Percentiles rank a stretch among this genome's conserved stretches.
These are phyloP conservation scores for Bombus terrestris DNA, from an alignment of 1,140 invertebrate species.

Conservation along the genomic window DNA sequence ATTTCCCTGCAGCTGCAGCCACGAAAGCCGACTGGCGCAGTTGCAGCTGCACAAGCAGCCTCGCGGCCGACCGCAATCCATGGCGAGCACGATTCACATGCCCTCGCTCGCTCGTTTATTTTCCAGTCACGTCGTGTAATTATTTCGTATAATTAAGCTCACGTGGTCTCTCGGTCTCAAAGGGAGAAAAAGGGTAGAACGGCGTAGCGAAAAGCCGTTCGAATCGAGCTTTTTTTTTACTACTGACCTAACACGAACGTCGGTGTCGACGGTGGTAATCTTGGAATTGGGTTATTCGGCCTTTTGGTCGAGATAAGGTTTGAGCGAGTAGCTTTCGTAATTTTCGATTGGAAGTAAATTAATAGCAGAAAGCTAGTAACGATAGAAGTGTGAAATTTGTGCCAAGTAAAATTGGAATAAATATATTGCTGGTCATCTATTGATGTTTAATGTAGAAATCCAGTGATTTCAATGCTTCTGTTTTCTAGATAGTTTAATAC, in stretches of 20 bases:
- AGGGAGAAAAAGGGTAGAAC: background rate
- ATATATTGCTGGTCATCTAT: too few relatives aligned
- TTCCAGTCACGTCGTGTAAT: constrained; percentile 53
- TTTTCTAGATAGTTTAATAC: too few relatives aligned
- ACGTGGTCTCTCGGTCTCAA: constrained; percentile 15
- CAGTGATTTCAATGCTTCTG: too few relatives aligned
- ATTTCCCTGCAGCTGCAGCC: constrained; percentile 33
- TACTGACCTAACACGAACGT: background rate
- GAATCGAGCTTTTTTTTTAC: background rate
- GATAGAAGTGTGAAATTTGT: too few relatives aligned
- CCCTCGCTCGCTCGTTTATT: constrained; percentile 45
- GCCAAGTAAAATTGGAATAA: too few relatives aligned
- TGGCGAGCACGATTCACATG: constrained; percentile 58
- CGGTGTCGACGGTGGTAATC: background rate
- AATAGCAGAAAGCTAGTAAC: background rate
- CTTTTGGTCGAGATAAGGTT: background rate
- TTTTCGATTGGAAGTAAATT: background rate
- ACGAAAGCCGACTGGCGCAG: constrained; percentile 22
- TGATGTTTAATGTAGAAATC: too few relatives aligned
- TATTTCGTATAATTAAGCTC: constrained; percentile 71
- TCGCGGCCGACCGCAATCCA: constrained; percentile 64
- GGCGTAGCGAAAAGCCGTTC: constrained; percentile 18
- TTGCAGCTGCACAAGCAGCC: constrained; percentile 49
- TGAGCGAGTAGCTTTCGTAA: background rate
- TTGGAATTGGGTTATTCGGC: constrained; percentile 3